phyloP scores from a whole-genome alignment of 2,797 vertebrate species.

The Chlorospingus semifuscus region DNA sequence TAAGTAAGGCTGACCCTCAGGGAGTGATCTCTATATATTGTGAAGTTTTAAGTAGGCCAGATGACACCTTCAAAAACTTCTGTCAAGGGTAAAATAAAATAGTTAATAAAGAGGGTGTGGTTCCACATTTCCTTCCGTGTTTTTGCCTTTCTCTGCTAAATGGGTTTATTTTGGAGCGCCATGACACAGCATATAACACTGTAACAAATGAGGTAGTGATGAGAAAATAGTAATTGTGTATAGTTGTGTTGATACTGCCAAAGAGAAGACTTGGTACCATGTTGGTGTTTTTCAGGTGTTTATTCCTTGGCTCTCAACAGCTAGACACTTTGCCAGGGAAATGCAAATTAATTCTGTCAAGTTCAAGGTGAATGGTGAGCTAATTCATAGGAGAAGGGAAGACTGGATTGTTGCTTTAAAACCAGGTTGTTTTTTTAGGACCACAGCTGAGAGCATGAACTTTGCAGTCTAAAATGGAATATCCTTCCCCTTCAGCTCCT shows the following conservation, averaged over 20 bases:
- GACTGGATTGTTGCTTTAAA: not conserved
- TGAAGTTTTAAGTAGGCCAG: slow-evolving; percentile 13
- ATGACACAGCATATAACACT: not conserved
- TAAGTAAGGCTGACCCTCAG: slow-evolving; percentile 9
- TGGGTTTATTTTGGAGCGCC: not conserved
- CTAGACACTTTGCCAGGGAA: not conserved
- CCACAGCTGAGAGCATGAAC: not conserved
- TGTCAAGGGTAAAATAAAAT: not conserved
- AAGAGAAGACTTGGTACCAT: not conserved
- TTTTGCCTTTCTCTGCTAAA: not conserved
- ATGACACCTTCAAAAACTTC: not conserved
- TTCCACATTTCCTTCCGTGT: not conserved
- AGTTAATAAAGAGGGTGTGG: not conserved
- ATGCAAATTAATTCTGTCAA: not conserved
- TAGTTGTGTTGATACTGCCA: not conserved
- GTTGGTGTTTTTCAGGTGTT: not conserved
- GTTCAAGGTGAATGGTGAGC: not conserved
- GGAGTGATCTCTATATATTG: not conserved
- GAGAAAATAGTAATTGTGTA: not conserved
- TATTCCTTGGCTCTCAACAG: not conserved
- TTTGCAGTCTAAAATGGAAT: not conserved
- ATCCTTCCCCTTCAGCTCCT: not conserved
- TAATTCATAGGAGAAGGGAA: not conserved
- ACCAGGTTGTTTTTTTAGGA: not conserved
- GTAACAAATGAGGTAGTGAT: slow-evolving; percentile 27